Evolutionary conservation across 1,140 invertebrate species (phyloP).

Genomic region (Bombus superbus): DNA sequence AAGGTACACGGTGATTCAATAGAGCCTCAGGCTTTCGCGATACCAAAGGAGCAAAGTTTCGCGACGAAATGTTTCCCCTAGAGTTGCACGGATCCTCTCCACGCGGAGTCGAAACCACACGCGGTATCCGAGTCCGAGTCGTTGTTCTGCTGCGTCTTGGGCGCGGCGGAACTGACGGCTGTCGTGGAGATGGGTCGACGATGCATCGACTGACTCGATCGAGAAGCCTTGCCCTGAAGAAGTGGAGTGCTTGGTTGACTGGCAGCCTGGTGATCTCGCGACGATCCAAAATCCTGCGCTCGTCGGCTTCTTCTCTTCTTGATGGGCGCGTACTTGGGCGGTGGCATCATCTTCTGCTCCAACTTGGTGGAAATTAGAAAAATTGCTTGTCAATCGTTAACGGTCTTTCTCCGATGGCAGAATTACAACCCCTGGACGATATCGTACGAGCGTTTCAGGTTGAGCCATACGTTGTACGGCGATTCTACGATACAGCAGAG

Average conservation of each 20-base stretch:
- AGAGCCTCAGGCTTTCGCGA: conserved; percentile 2
- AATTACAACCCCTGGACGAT: neutral
- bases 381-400: neutral
- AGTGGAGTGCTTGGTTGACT: conserved; percentile 78
- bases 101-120: conserved; percentile 90
- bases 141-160: conserved; percentile 71
- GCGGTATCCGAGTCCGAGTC: conserved; percentile 92
- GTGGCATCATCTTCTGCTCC: conserved; percentile 86
- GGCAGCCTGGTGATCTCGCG: conserved; percentile 48
- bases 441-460: neutral
- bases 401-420: neutral
- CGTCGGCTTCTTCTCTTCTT: conserved; percentile 86
- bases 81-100: conserved; percentile 82
- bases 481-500: too few species aligned
- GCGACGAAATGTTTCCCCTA: conserved; percentile 39
- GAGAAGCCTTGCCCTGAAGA: conserved; percentile 70
- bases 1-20: conserved; percentile 35
- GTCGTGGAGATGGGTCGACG: conserved; percentile 79
- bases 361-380: conserved; percentile 22
- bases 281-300: conserved; percentile 82
- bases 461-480: neutral
- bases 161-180: conserved; percentile 68
- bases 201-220: conserved; percentile 62
- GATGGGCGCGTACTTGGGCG: conserved; percentile 86
- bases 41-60: neutral